Conservation (phyloP, 2,797 vertebrate genomes). For the Ptychadena robeensis region DNA sequence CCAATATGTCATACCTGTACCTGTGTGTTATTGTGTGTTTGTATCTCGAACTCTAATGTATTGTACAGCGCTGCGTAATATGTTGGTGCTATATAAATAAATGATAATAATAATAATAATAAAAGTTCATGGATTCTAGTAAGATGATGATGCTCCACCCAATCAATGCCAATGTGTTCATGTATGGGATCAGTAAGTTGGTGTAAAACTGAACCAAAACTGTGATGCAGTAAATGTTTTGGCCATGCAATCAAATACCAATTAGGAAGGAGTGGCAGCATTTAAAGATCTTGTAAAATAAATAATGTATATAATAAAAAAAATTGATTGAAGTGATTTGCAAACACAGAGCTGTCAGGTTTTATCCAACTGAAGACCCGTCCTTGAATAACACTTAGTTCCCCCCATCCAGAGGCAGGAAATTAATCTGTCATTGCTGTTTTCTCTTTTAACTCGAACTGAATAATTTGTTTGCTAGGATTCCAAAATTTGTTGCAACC, state of each 20-base stretch:
- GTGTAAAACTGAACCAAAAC: slow-evolving; percentile 46
- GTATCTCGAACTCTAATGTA: no score
- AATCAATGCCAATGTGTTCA: no score
- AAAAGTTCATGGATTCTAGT: no score
- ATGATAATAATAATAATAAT: no score
- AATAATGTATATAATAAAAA: slow-evolving; percentile 54
- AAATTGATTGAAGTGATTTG: slow-evolving; percentile 63
- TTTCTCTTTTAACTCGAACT: neutral
- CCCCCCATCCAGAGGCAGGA: neutral
- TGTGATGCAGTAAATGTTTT: slow-evolving; percentile 60
- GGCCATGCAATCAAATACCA: slow-evolving; percentile 61
- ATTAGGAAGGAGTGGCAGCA: slow-evolving; percentile 65
- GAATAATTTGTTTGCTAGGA: neutral
- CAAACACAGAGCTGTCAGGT: slow-evolving; percentile 3
- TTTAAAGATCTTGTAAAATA: slow-evolving; percentile 58
- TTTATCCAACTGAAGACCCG: slow-evolving; percentile 55
- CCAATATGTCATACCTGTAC: no score
- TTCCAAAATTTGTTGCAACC: neutral
- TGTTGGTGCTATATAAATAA: no score
- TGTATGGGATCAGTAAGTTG: no score
- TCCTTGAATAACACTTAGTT: slow-evolving; percentile 56
- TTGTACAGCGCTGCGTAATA: no score
- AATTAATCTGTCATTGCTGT: neutral
- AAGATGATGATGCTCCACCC: no score
- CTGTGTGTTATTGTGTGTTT: no score